Percentiles rank a stretch among this genome's conserved stretches.
Evolutionary conservation across 2,797 vertebrate species (phyloP).

Genomic region (Phoeniculus purpureus): DNA sequence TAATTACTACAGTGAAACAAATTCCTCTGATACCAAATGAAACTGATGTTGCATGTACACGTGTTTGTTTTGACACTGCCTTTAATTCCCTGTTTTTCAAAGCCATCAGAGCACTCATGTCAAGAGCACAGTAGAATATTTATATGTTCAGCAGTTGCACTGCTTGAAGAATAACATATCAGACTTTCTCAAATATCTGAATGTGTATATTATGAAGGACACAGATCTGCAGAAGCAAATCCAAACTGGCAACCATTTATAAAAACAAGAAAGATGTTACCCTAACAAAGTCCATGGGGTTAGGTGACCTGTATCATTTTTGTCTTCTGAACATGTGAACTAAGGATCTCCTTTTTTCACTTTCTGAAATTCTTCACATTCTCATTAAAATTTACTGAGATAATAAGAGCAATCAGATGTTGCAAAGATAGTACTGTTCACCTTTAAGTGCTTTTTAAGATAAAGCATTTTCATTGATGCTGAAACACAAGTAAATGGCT

Average conservation of each 20-base stretch:
- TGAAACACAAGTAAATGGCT: constrained; percentile 14
- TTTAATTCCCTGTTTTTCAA: neutral
- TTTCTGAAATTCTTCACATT: constrained; percentile 13
- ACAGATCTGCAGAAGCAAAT: neutral
- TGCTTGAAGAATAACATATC: neutral
- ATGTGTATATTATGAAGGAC: neutral
- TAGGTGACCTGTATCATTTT: neutral
- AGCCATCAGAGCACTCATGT: neutral
- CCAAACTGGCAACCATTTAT: neutral
- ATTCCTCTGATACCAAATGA: neutral
- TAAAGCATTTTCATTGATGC: neutral
- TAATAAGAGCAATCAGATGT: constrained; percentile 15
- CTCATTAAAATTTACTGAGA: constrained; percentile 38
- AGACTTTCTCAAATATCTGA: neutral
- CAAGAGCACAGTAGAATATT: neutral
- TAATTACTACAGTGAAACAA: neutral
- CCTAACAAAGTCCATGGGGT: neutral
- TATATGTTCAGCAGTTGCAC: neutral
- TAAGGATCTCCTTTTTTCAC: neutral
- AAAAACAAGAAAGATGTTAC: neutral
- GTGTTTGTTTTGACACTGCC: neutral
- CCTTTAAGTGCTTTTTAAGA: constrained; percentile 25
- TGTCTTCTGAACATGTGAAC: neutral
- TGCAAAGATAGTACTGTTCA: neutral
- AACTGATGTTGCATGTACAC: neutral